phyloP scores from a whole-genome alignment of 2,113 vertebrate genomes.

The Bombycilla garrulus region DNA sequence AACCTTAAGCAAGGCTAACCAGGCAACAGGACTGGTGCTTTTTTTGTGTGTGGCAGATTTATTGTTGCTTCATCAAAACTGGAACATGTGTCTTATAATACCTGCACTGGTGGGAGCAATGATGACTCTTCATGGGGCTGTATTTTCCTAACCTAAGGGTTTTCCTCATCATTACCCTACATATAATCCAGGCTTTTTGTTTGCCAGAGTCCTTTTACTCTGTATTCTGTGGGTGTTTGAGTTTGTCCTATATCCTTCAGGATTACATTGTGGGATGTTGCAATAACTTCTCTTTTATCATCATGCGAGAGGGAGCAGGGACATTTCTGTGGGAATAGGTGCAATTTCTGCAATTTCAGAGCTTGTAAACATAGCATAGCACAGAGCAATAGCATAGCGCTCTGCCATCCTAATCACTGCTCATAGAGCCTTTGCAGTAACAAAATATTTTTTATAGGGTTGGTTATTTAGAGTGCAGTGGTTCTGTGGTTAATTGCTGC shows the following conservation, averaged over 20 bases:
- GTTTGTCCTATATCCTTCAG: neutral
- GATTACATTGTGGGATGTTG: neutral
- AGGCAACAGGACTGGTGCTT: neutral
- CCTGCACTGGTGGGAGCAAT: neutral
- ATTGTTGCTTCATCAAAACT: conserved; percentile 2
- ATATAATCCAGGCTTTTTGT: neutral
- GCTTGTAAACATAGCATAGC: neutral
- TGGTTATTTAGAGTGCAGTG: neutral
- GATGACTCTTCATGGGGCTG: neutral
- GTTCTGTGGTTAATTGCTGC: neutral
- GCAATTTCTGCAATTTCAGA: neutral
- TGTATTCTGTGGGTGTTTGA: neutral
- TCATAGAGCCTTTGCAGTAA: neutral
- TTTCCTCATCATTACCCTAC: conserved; percentile 27
- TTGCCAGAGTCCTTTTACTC: neutral
- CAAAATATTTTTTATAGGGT: neutral
- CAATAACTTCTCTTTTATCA: neutral
- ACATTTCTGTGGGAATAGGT: neutral
- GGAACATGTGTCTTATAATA: neutral
- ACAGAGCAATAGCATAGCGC: neutral
- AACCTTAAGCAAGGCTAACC: neutral
- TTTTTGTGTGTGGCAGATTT: neutral
- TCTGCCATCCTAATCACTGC: fast-evolving
- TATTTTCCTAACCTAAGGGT: conserved; percentile 11
- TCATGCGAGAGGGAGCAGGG: neutral